Percentiles rank a stretch among this genome's conserved stretches.
Evolutionary conservation across 1,140 invertebrate species (phyloP).

Genomic region (Drosophila ambigua): DNA sequence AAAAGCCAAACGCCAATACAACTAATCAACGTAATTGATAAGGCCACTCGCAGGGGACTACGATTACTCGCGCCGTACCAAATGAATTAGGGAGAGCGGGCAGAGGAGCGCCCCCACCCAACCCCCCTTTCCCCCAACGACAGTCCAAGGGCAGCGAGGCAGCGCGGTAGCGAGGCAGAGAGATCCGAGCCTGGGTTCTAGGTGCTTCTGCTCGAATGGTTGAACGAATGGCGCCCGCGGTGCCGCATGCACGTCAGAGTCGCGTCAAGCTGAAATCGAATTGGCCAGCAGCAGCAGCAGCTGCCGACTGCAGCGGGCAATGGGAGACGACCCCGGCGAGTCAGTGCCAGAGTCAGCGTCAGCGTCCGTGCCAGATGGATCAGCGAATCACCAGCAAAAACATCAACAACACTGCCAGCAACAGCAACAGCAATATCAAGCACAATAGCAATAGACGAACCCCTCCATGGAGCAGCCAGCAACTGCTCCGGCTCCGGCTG

Average conservation of each 20-base stretch:
- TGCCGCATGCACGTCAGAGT: slow-evolving; percentile 5
- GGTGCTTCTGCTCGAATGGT: too few relatives aligned
- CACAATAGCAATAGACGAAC: slow-evolving; percentile 8
- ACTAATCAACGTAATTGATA: slow-evolving; percentile 25
- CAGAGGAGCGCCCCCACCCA: too few relatives aligned
- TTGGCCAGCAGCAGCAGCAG: slow-evolving; percentile 8
- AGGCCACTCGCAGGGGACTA: neutral
- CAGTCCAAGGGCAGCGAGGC: too few relatives aligned
- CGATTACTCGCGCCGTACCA: too few relatives aligned
- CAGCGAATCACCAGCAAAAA: slow-evolving; percentile 25
- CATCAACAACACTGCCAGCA: slow-evolving; percentile 54
- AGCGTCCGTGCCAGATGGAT: slow-evolving; percentile 4
- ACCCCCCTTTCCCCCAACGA: too few relatives aligned
- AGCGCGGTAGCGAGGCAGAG: too few relatives aligned
- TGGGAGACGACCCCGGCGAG: neutral
- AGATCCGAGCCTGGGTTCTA: too few relatives aligned
- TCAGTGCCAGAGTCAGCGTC: neutral
- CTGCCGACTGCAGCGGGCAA: slow-evolving; percentile 5
- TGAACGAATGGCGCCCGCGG: too few relatives aligned
- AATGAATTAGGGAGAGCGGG: too few relatives aligned
- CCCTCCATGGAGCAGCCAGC: slow-evolving; percentile 10
- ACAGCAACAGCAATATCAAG: slow-evolving; percentile 7
- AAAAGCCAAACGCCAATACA: slow-evolving; percentile 3
- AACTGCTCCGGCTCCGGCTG: neutral
- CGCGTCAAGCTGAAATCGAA: slow-evolving; percentile 69